Base-by-base conservation (phyloP, 1,140 invertebrate genomes). In the Branchinecta lynchi region DNA sequence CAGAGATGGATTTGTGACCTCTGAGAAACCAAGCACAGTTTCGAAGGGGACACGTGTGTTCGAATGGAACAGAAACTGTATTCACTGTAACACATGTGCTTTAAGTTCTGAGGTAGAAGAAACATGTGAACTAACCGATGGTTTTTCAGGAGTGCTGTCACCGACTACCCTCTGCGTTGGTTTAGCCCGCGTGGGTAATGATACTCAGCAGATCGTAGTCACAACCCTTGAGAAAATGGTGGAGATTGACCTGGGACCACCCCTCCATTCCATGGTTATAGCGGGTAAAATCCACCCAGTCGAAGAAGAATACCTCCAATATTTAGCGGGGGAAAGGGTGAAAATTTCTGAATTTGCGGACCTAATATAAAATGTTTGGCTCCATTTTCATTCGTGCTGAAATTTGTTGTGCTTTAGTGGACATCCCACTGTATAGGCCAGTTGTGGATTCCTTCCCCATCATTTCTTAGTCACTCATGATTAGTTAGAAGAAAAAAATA, bases 251-350 rank as follows among this genome's bases (percentile, higher is more conserved):
- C 78, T 99, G 68, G 96, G 96, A 17, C 78, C 81, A 43, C 96
- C 96, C 21, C 81, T 98, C 65, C 96, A 99, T 81, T 97, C 90
- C 67, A 79, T 99, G 7, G 86, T 99, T 21, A 89, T 99, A 76
- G 85, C 85, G 66, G 86, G 87, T 66, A 80, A 84, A 70, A 80
- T 96, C 75, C 94, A 98, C 84, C 91, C 92, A n/a, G 78, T 97
- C 8, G 95, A 98, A 82, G 75, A 81, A 67, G 92, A 96, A 6
- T 60, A 60, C 17, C 51, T 60, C 1, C 51, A 60, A 20, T 60
- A 60, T 20, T 60, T 15, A 15, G 12, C 51, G 12, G 51, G 12
- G 6, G 17, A 60, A 60, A 20, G 51, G 17, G 17, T 60, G 12
- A 60, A 60, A 15, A 20, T 60, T 60, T 12, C 12, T 15, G 17